Base-by-base conservation (phyloP, 2,888 invertebrate genomes). In the Caenorhabditis sp. region DNA sequence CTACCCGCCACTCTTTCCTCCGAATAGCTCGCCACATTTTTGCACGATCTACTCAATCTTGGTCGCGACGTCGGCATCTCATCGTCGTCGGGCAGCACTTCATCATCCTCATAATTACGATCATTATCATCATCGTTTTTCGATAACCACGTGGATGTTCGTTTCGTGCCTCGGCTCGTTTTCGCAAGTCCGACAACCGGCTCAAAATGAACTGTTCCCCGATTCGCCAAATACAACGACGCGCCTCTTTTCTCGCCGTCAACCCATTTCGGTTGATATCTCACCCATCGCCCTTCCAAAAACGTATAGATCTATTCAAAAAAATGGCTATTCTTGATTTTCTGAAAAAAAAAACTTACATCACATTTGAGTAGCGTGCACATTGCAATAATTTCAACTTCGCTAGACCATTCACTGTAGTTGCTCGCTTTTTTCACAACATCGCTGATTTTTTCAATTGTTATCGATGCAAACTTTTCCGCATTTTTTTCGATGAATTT, bases 301-400 rank as follows among this genome's bases (percentile, higher is more conserved):
- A 12, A 55, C 4, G 55, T 55, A 23, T 55, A 26, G 26, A 55
- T 55, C 55, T 55, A 23, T 51, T n/a, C n/a, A n/a, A n/a, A n/a
- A 19, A 51, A 51, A 21, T 21, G 8, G 51, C 10, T 17, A 21
- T 51, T 6, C n/a, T 5, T n/a, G 19, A 50, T 50, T 50, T 50
- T 50, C 19, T 5, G 5, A 50, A 50, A 10, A 5, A 53, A 12
- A 21, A 23, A 53, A 53, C 24, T 53, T 21, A 55, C 58, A 19
- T 36, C 36, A 14, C 24, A 19, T 17, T 37, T n/a, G 10, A 58
- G 19, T 2, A 58, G 10, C 10, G 58, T 36, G 37, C 58, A 37
- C 58, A 58, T 58, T 31, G 58, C 36, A 1, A 58, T 58, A 21
- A 58, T 58, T 19, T 37, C 58, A 23, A 58, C 37, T 36, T 58